These are phyloP conservation scores for Syrista parreyssii DNA, from an alignment of 2,888 invertebrate species.

Conservation along the genomic window DNA sequence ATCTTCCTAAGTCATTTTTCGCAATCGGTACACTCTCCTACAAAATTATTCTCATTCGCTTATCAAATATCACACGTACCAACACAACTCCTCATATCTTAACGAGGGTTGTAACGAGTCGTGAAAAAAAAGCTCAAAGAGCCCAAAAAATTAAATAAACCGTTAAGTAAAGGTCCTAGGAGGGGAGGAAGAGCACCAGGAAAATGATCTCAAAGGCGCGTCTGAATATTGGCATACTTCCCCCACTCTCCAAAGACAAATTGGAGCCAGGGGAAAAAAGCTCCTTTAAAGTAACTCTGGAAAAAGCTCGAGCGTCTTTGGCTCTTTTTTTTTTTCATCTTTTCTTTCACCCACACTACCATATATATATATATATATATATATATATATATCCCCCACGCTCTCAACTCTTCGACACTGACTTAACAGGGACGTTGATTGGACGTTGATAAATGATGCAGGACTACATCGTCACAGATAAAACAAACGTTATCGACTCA, in stretches of 20 bases:
- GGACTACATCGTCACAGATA: constrained; percentile 45
- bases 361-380: not conserved
- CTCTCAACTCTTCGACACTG: constrained; percentile 1
- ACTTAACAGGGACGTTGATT: constrained; percentile 48
- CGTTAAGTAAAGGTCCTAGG: not conserved
- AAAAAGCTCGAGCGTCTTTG: constrained; percentile 17
- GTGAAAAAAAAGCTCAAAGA: not conserved
- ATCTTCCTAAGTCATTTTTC: not conserved
- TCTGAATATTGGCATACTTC: constrained; percentile 1
- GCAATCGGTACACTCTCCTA: not conserved
- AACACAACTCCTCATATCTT: not conserved
- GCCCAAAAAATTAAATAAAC: not conserved
- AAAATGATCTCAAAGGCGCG: constrained; percentile 1
- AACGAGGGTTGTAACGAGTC: not conserved
- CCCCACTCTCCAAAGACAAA: constrained; percentile 15
- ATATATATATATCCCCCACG: not conserved
- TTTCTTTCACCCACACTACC: not conserved
- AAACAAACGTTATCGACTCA: constrained; percentile 54
- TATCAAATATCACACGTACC: not conserved
- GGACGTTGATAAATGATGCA: constrained; percentile 59
- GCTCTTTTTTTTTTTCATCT: constrained; percentile 18
- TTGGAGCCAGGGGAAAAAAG: constrained; percentile 6
- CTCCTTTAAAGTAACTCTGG: constrained; percentile 19
- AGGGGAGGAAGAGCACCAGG: not conserved
- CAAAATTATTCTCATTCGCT: not conserved